Evolutionary conservation across 2,797 vertebrate genomes (phyloP), one percentile per base, ranked within the genome.

Genomic region (Cyprinodon diabolis): DNA sequence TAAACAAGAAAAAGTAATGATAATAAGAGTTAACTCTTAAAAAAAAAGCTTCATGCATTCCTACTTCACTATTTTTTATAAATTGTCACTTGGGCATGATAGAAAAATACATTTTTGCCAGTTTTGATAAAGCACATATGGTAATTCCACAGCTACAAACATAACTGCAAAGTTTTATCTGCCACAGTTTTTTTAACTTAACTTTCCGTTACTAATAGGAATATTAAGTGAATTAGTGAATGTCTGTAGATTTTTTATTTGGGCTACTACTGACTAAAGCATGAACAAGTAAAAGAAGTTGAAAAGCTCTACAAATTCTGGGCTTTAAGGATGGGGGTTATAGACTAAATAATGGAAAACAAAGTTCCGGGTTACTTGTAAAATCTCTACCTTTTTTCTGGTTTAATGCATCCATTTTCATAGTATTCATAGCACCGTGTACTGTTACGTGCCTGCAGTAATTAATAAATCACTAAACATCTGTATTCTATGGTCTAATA

Each of bases 401-500:
- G 65, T 77, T 71, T 67, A 43, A 49, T 25, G 12, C 68, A 25
- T 57, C 2, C 0, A 43, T 43, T 43, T 45, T 65, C 69, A 51
- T 65, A 47, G 55, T 68, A 70, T 68, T 71, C 74, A 56, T 37
- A 37, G 75, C 56, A 63, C 83, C 78, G 74, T 85, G 82, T 88
- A 84, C 78, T 71, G 72, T 71, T 77, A 68, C 90, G 66, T 84
- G 81, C 88, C 89, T 84, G 83, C 76, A 79, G 93, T 94, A 92
- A 93, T 93, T 93, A 93, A 94, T 92, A 71, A 86, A 86, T 83
- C 72, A 62, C 73, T 49, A 82, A 79, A 85, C 80, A 77, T 2
- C 90, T 69, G 84, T 75, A 80, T 77, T 71, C 60, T n/a, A 2
- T 74, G 66, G 30, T 30, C 54, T 71, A 82, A 67, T 19, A 70